phyloP scores from a whole-genome alignment of 2,113 vertebrate genomes.

The Nicator chloris region DNA sequence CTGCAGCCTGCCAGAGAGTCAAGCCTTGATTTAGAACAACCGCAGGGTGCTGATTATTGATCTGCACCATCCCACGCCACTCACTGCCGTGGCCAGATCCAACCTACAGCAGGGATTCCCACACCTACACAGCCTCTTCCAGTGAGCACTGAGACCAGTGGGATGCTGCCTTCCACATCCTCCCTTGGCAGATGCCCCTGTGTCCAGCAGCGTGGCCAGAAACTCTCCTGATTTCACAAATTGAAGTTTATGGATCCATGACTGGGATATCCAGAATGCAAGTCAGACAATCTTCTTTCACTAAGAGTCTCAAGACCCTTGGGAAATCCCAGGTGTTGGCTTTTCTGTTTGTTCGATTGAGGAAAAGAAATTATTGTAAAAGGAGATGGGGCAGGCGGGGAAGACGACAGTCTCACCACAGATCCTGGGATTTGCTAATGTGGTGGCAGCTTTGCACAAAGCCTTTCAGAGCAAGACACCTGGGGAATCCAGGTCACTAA shows the following conservation, averaged over 20 bases:
- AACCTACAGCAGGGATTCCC: constrained; percentile 21
- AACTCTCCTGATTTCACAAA: not conserved
- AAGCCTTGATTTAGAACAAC: not conserved
- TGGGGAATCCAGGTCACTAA: not conserved
- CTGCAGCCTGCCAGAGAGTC: not conserved
- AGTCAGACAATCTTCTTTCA: not conserved
- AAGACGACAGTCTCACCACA: not conserved
- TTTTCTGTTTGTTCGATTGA: not conserved
- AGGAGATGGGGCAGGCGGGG: not conserved
- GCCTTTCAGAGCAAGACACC: not conserved
- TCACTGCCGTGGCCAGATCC: not conserved
- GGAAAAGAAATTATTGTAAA: not conserved
- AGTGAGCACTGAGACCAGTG: not conserved
- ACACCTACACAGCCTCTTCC: not conserved
- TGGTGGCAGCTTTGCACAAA: not conserved
- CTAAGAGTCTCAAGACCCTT: not conserved
- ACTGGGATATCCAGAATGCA: not conserved
- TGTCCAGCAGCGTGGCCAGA: not conserved
- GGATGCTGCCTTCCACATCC: not conserved
- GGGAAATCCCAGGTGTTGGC: not conserved
- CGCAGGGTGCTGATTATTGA: not conserved
- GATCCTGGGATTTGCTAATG: not conserved
- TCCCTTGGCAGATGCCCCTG: fast-evolving
- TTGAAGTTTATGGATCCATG: not conserved
- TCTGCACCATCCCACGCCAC: not conserved